phyloP scores from a whole-genome alignment of 1,140 invertebrate species.

The Camponotus floridanus region DNA sequence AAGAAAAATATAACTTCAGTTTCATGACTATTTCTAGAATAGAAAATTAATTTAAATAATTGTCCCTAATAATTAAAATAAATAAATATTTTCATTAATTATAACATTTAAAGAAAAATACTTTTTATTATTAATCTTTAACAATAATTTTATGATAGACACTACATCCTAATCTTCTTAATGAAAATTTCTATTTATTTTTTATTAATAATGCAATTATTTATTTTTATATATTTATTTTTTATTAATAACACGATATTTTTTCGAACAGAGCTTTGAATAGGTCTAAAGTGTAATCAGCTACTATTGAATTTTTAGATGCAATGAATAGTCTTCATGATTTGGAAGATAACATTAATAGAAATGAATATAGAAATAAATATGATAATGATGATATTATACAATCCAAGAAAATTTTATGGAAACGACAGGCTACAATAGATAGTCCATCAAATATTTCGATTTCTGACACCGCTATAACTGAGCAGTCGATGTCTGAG shows the following conservation, averaged over 20 bases:
- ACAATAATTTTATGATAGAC: background rate
- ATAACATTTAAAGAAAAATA: background rate
- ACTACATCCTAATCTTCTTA: background rate
- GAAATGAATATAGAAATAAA: background rate
- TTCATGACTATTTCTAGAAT: background rate
- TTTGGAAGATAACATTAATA: background rate
- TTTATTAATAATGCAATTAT: background rate
- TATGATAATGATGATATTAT: constrained; percentile 2
- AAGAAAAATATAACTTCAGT: background rate
- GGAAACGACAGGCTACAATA: background rate
- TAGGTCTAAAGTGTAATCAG: background rate
- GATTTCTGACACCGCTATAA: background rate
- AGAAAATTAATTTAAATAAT: background rate
- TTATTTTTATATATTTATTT: background rate
- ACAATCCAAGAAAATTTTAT: background rate
- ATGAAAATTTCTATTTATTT: background rate
- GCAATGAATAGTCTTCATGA: background rate
- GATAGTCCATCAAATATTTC: background rate
- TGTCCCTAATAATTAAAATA: too few species aligned
- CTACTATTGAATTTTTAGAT: background rate
- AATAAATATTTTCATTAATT: background rate
- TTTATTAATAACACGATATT: background rate
- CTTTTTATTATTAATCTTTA: background rate
- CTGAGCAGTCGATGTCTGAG: background rate
- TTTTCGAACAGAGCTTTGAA: background rate